Conservation (phyloP, 2,888 invertebrate genomes). For the Agonopterix heracliana region DNA sequence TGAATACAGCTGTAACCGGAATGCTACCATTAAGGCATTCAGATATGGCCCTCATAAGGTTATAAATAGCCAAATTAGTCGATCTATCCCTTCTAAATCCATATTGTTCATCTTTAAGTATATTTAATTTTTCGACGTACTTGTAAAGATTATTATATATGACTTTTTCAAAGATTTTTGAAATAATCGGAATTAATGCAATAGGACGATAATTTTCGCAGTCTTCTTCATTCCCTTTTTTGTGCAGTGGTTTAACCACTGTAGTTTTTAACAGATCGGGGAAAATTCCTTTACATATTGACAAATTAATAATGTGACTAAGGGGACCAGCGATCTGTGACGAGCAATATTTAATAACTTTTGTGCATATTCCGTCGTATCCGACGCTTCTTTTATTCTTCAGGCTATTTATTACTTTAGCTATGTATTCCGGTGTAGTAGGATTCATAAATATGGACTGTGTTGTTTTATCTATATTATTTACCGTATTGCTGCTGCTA, state of each 20-base stretch:
- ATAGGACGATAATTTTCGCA: constrained; percentile 1
- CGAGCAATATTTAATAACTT: not conserved
- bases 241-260: constrained; percentile 2
- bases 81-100: constrained; percentile 1
- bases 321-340: not conserved
- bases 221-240: not conserved
- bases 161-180: too few species aligned
- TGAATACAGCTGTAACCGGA: not conserved
- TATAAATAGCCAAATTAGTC: constrained; percentile 3
- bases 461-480: not conserved
- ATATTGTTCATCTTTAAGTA: constrained; percentile 2
- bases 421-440: not conserved
- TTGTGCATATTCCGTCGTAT: constrained; percentile 3
- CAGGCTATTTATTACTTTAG: not conserved
- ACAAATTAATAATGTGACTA: constrained; percentile 1
- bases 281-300: not conserved
- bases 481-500: not conserved
- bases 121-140: constrained; percentile 1
- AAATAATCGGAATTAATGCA: not conserved
- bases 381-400: constrained; percentile 2
- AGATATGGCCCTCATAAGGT: not conserved
- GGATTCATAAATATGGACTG: not conserved
- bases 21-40: not conserved
- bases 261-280: not conserved
- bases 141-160: not conserved